Evolutionary conservation across 2,797 vertebrate genomes (phyloP).

Genomic region (Enteromius argenteus): DNA sequence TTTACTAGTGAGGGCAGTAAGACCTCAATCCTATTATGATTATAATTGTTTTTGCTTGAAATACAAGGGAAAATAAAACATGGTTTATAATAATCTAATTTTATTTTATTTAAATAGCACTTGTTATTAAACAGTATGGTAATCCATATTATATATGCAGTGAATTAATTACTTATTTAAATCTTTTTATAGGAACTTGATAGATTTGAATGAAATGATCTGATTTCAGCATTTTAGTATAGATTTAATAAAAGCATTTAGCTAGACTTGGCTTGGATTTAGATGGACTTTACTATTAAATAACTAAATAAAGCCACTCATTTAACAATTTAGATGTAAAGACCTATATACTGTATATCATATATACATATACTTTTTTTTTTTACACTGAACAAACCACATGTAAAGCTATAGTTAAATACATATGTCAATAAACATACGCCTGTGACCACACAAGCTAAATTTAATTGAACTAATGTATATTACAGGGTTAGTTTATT

Average conservation of each 20-base stretch:
- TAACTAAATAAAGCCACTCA: neutral
- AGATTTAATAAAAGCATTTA: too few species aligned
- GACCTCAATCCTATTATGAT: neutral
- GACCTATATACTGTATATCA: too few species aligned
- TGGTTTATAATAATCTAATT: neutral
- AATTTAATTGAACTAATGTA: neutral
- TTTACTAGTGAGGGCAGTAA: neutral
- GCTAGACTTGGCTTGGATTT: neutral
- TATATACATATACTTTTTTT: too few species aligned
- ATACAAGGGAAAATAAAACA: neutral
- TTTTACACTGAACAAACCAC: neutral
- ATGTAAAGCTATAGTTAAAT: neutral
- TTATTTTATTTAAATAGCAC: neutral
- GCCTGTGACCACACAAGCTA: neutral
- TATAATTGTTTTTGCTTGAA: neutral
- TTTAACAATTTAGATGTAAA: neutral
- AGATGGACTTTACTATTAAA: neutral
- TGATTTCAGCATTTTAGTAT: neutral
- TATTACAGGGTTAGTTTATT: neutral
- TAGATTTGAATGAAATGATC: neutral
- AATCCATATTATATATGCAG: neutral
- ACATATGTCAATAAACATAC: neutral
- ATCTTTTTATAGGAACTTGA: neutral
- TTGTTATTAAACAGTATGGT: neutral
- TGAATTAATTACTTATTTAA: neutral